Evolutionary conservation across 1,140 invertebrate genomes (phyloP), one percentile per base, ranked within the genome.

Genomic region (Sitodiplosis mosellana): DNA sequence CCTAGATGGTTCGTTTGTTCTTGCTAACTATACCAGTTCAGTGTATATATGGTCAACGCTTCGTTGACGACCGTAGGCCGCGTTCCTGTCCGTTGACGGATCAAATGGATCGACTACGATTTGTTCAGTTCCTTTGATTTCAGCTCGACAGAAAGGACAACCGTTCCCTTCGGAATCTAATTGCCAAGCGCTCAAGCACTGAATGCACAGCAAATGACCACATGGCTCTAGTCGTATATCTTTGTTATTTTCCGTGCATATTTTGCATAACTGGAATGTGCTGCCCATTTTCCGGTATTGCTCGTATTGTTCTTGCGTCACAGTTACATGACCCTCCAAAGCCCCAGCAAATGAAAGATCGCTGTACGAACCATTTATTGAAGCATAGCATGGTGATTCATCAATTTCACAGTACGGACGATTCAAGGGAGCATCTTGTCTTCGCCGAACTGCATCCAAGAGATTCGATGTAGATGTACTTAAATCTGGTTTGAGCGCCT

Each of bases 401-500:
- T 36, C 34, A n/a, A 36, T 56, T 53, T 61, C 60, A 48, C 61
- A 62, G 47, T 61, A 57, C 21, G 61, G 62, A 43, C 54, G 58
- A 44, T 59, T 60, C 51, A 64, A 51, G 0, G 60, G 59, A 48
- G 61, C 59, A 48, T 55, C 59, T 53, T 64, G 62, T 21, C 62
- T 55, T 52, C 61, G 64, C 53, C 64, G 63, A 1, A 64, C 62
- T 1, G 61, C 60, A 40, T 62, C 57, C 49, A 64, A 50, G 46
- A 64, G 49, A 52, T 61, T 64, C n/a, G 63, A 47, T 7, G 62
- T 64, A 17, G 61, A 64, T 52, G 57, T 55, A 47, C 62, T 64
- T 20, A 64, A 58, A 52, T 60, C 63, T 41, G 60, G 62, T 46
- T 64, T 64, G 54, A 64, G 61, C 57, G 62, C 62, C 62, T 64